Base-by-base conservation (phyloP, 2,888 invertebrate species). In the Dendrolimus houi region DNA sequence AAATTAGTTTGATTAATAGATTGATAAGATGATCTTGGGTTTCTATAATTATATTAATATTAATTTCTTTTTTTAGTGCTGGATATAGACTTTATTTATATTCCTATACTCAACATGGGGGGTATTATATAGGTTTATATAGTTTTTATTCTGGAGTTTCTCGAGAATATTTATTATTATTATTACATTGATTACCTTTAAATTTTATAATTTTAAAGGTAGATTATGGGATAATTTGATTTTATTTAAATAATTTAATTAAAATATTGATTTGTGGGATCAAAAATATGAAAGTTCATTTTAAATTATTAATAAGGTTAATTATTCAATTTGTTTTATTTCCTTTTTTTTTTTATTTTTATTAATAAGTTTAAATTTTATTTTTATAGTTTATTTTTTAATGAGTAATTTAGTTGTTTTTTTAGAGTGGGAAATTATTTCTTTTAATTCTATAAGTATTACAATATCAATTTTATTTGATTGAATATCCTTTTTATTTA, bases 181-280 rank as follows among this genome's bases (percentile, higher is more conserved):
- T 93, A 68, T 83, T 93, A 72, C 93, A 93, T 92, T 93, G 92
- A 81, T 74, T 93, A 63, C 92, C 93, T 68, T 91, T 93, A 86
- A 93, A 93, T 92, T 74, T 93, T 68, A 75, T 93, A 29, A 29
- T 29, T 29, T 17, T 29, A 29, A 29, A 29, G 29, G 29, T 29
- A 0, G 3, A 29, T 29, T 29, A 2, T 29, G 3, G 29, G 0
- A 29, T 29, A 29, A 29, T 29, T 3, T 29, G 29, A 29, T 29
- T 14, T 3, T 29, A 29, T 29, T 29, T 29, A 29, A 29, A 29
- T 29, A 29, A 29, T 29, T 29, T 29, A 29, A 29, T 29, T 65
- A 93, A 93, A 93, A 93, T 92, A 83, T 92, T 93, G 92, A 92
- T 92, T 93, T 94, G 93, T 94, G 93, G 91, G 71, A 60, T 92